Conservation (phyloP, 1,140 invertebrate genomes). For the Drosophila virilis region DNA sequence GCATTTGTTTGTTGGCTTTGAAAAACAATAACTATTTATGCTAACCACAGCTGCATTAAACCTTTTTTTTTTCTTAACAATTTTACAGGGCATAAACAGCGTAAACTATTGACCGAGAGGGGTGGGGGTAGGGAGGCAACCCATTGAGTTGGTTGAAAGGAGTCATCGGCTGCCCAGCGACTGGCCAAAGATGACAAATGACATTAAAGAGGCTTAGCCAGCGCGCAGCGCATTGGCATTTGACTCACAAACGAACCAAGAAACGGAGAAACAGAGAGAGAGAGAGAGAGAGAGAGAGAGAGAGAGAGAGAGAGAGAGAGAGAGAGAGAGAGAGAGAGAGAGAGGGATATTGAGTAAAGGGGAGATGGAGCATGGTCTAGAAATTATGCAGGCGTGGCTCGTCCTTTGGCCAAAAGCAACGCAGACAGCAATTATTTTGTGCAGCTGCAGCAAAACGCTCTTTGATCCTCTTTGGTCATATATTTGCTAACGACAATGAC, state of each 20-base stretch:
- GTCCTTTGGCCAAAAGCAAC: conserved; percentile 14
- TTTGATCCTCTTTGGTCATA: conserved; percentile 78
- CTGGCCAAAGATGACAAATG: conserved; percentile 75
- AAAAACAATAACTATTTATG: too few species aligned
- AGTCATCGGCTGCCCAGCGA: conserved; percentile 12
- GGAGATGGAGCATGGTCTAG: not conserved
- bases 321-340: too few species aligned
- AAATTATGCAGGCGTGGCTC: conserved; percentile 37
- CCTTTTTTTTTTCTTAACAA: not conserved
- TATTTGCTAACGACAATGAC: conserved; percentile 80
- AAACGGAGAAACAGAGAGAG: not conserved
- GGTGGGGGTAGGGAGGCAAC: too few species aligned
- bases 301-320: not conserved
- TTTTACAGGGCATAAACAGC: not conserved
- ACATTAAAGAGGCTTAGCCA: conserved; percentile 76
- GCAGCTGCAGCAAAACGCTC: conserved; percentile 57
- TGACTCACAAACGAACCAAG: conserved; percentile 55
- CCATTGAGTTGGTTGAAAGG: too few species aligned
- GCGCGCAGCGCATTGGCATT: conserved; percentile 54
- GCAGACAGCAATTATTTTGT: conserved; percentile 67
- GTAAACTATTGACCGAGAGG: too few species aligned
- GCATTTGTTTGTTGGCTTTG: too few species aligned
- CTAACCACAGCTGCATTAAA: too few species aligned
- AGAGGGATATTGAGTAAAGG: not conserved
- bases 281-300: not conserved